These are phyloP conservation scores for Callocephalon fimbriatum DNA, from an alignment of 2,113 vertebrate species.

Conservation along the genomic window DNA sequence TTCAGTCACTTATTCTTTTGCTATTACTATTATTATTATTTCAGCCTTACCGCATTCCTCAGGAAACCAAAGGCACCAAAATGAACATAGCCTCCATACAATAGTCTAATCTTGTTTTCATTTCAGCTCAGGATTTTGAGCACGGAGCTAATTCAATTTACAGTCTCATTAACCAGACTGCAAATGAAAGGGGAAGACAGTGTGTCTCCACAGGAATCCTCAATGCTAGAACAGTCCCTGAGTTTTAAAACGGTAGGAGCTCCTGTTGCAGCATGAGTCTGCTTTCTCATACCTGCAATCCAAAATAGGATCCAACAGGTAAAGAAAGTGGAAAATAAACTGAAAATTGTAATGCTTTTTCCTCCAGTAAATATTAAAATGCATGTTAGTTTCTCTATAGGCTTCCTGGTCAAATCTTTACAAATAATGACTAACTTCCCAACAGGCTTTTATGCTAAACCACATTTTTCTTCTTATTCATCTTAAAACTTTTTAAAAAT, in stretches of 20 bases:
- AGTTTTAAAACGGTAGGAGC: background rate
- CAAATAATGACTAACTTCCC: background rate
- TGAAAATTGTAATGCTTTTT: background rate
- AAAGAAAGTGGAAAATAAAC: background rate
- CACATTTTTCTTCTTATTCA: accelerated
- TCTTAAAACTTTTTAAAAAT: background rate
- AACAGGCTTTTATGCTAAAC: background rate
- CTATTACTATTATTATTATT: background rate
- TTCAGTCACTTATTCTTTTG: background rate
- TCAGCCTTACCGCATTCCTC: background rate
- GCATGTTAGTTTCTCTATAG: background rate
- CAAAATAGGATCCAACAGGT: background rate
- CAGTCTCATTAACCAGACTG: slow-evolving; percentile 68
- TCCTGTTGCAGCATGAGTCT: background rate
- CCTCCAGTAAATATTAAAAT: background rate
- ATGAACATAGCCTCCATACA: background rate
- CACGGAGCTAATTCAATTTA: slow-evolving; percentile 72
- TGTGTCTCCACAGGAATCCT: background rate
- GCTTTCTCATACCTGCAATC: background rate
- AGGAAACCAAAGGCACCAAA: background rate
- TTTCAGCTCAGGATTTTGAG: background rate
- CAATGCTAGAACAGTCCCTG: background rate
- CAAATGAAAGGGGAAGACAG: slow-evolving; percentile 26
- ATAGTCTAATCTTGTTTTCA: background rate
- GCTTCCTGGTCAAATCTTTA: background rate